Evolutionary conservation across 2,113 vertebrate species (phyloP), one percentile per base, ranked within the genome.

Genomic region (Ceratotherium simum): DNA sequence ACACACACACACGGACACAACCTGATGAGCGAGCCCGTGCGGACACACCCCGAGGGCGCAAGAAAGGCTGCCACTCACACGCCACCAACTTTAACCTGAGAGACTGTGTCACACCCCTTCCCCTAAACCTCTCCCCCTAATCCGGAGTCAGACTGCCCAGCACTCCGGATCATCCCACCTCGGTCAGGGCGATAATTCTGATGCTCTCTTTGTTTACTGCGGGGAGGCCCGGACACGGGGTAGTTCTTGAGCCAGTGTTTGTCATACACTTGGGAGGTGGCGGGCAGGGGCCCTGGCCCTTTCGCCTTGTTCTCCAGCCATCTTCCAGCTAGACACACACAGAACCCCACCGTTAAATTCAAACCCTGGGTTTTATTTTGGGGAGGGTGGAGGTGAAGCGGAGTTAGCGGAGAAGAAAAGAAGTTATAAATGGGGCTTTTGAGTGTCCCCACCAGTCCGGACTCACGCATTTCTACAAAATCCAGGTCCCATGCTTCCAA

Each of bases 171-270:
- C 6, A n/a, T 48, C n/a, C 64, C 76, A 54, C 51, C 80, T 58
- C 4, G 21, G 84, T 39, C 42, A 21, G 42, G 85, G 51, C 36
- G 13, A 2, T 65, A 1, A 3, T 23, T 46, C 20, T 1, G 64
- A 65, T 51, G 46, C 36, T 89, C 51, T 70, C 95, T 96, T 96
- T 91, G 93, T 96, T 88, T 67, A 31, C 36, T 33, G 25, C 23
- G 1, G 20, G 6, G 31, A 80, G 51, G 89, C 39, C 75, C 33
- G 60, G 54, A 27, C 84, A 36, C 70, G 1, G 0, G 12, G 78
- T 60, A 56, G 33, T 31, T 33, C 80, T 60, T 83, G 2, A 60
- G 42, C 8, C 18, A 29, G 27, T 65, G 54, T 36, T 65, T 54
- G 42, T 62, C 36, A 54, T 25, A 60, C 27, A 12, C 39, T 39